These are phyloP conservation scores for Prochilodus magdalenae DNA, from an alignment of 2,113 vertebrate genomes.

Conservation along the genomic window DNA sequence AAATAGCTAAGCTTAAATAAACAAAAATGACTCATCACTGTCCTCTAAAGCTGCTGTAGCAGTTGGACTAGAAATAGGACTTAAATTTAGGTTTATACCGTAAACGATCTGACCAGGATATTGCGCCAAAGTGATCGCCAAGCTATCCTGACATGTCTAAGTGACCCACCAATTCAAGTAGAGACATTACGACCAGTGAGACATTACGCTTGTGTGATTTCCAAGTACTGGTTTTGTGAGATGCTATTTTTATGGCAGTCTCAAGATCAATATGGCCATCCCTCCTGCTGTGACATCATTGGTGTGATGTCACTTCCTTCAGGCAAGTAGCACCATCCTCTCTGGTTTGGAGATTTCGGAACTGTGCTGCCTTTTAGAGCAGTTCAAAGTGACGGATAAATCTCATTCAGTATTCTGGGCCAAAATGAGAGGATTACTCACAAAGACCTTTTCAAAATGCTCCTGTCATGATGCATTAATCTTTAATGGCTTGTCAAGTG, in stretches of 20 bases:
- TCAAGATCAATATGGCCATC: constrained; percentile 3
- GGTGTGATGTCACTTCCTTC: background rate
- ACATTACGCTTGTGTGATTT: background rate
- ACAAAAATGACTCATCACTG: too few species aligned
- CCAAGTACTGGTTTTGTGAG: background rate
- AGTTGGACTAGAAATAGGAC: too few species aligned
- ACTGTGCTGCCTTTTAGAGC: constrained; percentile 2
- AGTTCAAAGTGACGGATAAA: constrained; percentile 38
- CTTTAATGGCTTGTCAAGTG: constrained; percentile 32
- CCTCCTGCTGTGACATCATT: constrained; percentile 7
- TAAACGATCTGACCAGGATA: too few species aligned
- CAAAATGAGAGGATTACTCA: constrained; percentile 41
- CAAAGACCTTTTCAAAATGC: constrained; percentile 33
- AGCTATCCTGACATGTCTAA: too few species aligned
- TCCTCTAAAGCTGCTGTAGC: too few species aligned
- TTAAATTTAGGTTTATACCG: too few species aligned
- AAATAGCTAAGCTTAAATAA: too few species aligned
- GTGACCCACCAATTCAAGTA: background rate
- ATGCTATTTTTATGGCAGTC: background rate
- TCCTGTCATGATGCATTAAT: constrained; percentile 37
- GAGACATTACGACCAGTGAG: background rate
- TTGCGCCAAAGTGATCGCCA: too few species aligned
- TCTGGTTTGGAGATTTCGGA: background rate
- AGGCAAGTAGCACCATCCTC: background rate
- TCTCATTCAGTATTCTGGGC: constrained; percentile 28